Conservation (phyloP, 2,797 vertebrate genomes). For the Taenioides sp. region DNA sequence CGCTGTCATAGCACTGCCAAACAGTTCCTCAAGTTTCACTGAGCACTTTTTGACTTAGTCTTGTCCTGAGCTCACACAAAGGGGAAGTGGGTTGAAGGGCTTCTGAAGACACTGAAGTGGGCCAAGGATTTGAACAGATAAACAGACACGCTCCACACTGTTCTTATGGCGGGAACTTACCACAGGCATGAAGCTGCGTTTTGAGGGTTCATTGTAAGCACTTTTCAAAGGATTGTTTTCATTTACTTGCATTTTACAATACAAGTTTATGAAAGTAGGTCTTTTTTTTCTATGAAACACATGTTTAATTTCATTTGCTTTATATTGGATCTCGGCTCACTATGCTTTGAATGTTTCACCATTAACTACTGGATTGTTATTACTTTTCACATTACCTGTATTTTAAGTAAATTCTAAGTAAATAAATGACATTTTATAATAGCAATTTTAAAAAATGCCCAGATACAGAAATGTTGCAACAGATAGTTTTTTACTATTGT, state of each 20-base stretch:
- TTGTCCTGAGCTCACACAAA: slow-evolving; percentile 3
- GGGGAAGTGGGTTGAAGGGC: slow-evolving; percentile 46
- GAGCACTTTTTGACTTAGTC: slow-evolving; percentile 45
- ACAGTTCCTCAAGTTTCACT: slow-evolving; percentile 20
- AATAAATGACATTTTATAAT: no score
- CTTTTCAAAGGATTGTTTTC: background rate
- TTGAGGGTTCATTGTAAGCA: slow-evolving; percentile 8
- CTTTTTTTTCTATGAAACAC: background rate
- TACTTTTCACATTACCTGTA: no score
- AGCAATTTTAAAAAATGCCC: no score
- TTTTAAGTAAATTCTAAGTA: no score
- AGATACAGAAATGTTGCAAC: no score
- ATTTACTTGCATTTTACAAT: background rate
- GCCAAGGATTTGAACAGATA: slow-evolving; percentile 44
- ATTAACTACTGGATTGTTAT: no score
- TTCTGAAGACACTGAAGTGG: slow-evolving; percentile 43
- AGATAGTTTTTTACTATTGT: no score
- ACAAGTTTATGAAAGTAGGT: background rate
- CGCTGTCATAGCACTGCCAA: background rate
- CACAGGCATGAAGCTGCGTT: slow-evolving; percentile 3
- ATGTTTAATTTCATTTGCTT: background rate
- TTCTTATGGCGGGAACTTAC: slow-evolving; percentile 23
- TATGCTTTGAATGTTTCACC: no score
- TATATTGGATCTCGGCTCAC: background rate
- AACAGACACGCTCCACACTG: slow-evolving; percentile 22